Conservation (phyloP, 2,113 vertebrate genomes). For the Erinaceus europaeus region DNA sequence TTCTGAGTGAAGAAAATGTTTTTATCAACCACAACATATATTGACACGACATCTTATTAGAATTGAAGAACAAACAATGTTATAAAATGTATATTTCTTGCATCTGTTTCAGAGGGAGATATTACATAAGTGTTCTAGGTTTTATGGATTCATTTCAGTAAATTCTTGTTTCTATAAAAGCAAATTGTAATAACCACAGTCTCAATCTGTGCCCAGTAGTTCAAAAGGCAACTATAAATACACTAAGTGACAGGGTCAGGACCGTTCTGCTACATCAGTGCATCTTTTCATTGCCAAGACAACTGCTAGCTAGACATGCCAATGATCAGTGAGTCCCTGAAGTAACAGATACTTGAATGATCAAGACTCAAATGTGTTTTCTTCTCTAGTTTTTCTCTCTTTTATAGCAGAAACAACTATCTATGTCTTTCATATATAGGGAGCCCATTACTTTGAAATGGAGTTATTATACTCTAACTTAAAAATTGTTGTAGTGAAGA, state of each 20-base stretch:
- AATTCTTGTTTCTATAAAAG: neutral
- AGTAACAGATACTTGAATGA: neutral
- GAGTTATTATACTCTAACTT: neutral
- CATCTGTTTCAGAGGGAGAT: constrained; percentile 48
- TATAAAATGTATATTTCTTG: constrained; percentile 52
- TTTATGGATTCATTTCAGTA: constrained; percentile 24
- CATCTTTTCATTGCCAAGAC: neutral
- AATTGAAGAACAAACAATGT: neutral
- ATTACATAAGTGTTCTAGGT: constrained; percentile 25
- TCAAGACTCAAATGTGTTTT: neutral
- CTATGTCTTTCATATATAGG: neutral
- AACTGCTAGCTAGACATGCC: neutral
- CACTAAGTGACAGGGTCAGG: neutral
- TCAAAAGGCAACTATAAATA: constrained; percentile 29
- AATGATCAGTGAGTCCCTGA: neutral
- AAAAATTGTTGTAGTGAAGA: neutral
- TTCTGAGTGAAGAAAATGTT: constrained; percentile 43
- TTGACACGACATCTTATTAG: constrained; percentile 35
- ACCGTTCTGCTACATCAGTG: neutral
- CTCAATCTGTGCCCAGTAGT: constrained; percentile 5
- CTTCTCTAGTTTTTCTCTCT: neutral
- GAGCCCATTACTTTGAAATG: constrained; percentile 1
- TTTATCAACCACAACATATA: constrained; percentile 69
- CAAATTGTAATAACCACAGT: constrained; percentile 25
- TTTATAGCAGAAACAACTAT: neutral